These are phyloP conservation scores for Apogon hyalosoma DNA, from an alignment of 2,797 vertebrate species.

Conservation along the genomic window DNA sequence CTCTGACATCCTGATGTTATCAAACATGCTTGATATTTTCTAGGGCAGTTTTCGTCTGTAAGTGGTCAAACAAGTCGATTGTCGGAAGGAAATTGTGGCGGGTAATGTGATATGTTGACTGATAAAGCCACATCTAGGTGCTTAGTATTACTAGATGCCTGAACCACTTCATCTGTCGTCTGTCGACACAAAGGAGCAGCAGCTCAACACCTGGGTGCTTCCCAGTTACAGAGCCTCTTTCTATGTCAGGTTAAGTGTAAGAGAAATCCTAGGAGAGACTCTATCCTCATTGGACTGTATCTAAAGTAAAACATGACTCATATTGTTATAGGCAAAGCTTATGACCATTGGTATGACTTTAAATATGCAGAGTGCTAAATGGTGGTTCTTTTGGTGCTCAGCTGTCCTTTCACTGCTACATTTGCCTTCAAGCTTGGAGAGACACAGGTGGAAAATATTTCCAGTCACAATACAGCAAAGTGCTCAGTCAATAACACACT, in stretches of 20 bases:
- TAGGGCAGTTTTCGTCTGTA: background rate
- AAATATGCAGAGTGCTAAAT: slow-evolving; percentile 5
- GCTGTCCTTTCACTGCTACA: slow-evolving; percentile 2
- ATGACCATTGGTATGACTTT: slow-evolving; percentile 10
- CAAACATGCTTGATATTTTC: slow-evolving; percentile 25
- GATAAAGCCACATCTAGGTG: slow-evolving; percentile 6
- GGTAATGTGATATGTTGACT: slow-evolving; percentile 15
- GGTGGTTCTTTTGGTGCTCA: background rate
- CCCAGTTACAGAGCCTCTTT: background rate
- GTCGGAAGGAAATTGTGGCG: slow-evolving; percentile 3
- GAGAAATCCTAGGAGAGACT: background rate
- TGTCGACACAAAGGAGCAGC: background rate
- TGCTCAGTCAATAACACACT: too few relatives aligned
- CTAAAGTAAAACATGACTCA: background rate
- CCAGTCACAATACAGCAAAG: too few relatives aligned
- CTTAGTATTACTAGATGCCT: background rate
- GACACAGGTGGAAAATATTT: background rate
- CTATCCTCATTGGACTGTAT: slow-evolving; percentile 15
- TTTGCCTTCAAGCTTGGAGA: background rate
- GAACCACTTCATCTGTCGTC: background rate
- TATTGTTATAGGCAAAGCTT: slow-evolving; percentile 2
- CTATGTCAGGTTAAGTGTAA: background rate
- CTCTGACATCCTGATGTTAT: slow-evolving; percentile 32
- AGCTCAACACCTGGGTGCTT: background rate
- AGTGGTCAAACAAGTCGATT: background rate